A percentile compares a stretch with the other conserved stretches of the same genome.
Conservation (phyloP, 2,797 vertebrate genomes). For the Peromyscus nudipes region DNA sequence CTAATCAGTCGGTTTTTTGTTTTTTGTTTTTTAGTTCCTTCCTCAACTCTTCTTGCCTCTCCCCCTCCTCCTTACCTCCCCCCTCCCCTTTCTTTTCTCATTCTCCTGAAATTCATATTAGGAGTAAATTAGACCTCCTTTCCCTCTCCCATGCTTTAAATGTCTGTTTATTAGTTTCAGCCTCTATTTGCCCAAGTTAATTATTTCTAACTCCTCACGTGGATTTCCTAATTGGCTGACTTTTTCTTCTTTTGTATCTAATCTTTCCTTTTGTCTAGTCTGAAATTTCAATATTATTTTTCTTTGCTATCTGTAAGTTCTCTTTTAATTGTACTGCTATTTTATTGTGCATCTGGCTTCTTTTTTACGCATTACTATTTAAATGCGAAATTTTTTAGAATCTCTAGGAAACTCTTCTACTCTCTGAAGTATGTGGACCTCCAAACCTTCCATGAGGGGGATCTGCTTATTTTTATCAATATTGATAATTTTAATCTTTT, state of each 20-base stretch:
- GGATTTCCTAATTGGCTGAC: slow-evolving; percentile 33
- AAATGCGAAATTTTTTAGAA: background rate
- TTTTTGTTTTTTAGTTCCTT: too few relatives aligned
- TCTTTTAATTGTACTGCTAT: background rate
- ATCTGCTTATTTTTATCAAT: background rate
- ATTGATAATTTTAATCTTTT: background rate
- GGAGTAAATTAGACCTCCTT: background rate
- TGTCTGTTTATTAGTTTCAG: background rate
- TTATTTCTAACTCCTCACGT: background rate
- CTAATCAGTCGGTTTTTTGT: background rate
- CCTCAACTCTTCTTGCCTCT: too few relatives aligned
- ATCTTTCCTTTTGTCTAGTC: slow-evolving; percentile 11
- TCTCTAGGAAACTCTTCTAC: background rate
- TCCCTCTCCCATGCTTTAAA: background rate
- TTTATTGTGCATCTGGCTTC: background rate
- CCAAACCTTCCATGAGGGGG: background rate
- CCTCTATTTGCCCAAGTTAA: background rate
- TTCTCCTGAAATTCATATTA: slow-evolving; percentile 20
- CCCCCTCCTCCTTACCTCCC: too few relatives aligned
- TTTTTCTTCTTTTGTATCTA: slow-evolving; percentile 26
- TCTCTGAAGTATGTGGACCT: slow-evolving; percentile 6
- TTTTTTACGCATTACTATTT: slow-evolving; percentile 6
- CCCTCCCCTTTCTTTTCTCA: background rate
- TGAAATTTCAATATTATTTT: slow-evolving; percentile 52
- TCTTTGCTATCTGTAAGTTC: slow-evolving; percentile 1